Base-by-base conservation (phyloP, 2,888 invertebrate species). In the Lasioglossum villosulum region DNA sequence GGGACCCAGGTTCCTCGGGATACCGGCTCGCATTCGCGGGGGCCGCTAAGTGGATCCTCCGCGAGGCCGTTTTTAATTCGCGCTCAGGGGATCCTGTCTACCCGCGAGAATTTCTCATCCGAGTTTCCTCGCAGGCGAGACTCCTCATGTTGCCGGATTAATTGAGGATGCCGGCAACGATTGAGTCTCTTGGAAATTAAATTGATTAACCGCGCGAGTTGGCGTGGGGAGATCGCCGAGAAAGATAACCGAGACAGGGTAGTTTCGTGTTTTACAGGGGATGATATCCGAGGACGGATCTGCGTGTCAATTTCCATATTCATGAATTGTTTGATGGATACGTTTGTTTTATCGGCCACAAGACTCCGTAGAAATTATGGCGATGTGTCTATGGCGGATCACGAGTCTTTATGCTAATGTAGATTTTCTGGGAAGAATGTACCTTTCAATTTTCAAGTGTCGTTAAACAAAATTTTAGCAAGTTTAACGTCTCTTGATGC, bases 1-100 rank as follows among this genome's bases (percentile, higher is more conserved):
- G 42, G 71, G 30, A 30, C n/a, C 74, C 42, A n/a, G 45, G 42
- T 83, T 78, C 83, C 72, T 80, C 48, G 75, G 45, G 59, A 66
- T 23, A 56, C 34, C 34, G 82, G 39, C 56, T 48, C 66, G 10
- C 66, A 83, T 71, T 71, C 80, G 59, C 23, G 4, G 63, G 27
- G 52, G 34, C 16, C 37, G 45, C 19, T 83, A 78, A 83, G 83
- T 75, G 83, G 75, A 75, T 83, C 59, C 78, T 34, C n/a, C 75
- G 70, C 63, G 39, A 66, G 81, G 5, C 39, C 45, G 73, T 71
- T 84, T 83, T 83, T 82, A 84, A 84, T 84, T 84, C 83, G 23
- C 76, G 19, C 8, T 2, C 10, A 16, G 73, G 16, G 37, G 30
- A 2, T 59, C 56, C 16, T 39, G 59, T 12, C 37, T 39, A 37